A percentile compares a stretch with the other conserved stretches of the same genome.
phyloP scores from a whole-genome alignment of 2,888 invertebrate genomes.

The Pegoplata infirma region DNA sequence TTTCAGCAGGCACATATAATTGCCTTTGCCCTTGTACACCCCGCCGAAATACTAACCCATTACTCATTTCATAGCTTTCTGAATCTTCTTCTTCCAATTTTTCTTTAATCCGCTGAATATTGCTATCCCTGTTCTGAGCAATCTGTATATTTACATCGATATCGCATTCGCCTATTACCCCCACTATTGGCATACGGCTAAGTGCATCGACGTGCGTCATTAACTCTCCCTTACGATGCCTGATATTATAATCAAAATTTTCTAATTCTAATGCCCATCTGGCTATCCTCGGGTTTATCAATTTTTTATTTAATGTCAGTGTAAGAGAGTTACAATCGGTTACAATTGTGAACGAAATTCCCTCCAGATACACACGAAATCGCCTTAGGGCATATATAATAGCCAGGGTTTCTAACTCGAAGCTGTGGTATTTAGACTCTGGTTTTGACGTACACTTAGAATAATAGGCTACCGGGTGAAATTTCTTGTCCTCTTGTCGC shows the following conservation, averaged over 20 bases:
- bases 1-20: slow-evolving; percentile 9
- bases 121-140: too few relatives aligned
- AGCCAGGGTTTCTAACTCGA: slow-evolving; percentile 67
- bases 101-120: not conserved
- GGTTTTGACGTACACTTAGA: too few relatives aligned
- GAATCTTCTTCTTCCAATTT: slow-evolving; percentile 1
- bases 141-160: too few relatives aligned
- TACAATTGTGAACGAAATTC: slow-evolving; percentile 63
- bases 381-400: slow-evolving; percentile 61
- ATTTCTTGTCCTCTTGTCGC: slow-evolving; percentile 11
- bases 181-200: not conserved
- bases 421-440: slow-evolving; percentile 1
- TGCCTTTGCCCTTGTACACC: not conserved
- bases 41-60: slow-evolving; percentile 1
- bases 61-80: not conserved
- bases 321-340: slow-evolving; percentile 66
- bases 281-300: too few relatives aligned
- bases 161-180: too few relatives aligned
- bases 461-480: slow-evolving; percentile 66
- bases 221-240: too few relatives aligned
- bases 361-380: not conserved
- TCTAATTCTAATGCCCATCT: slow-evolving; percentile 26
- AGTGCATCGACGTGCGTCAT: not conserved
- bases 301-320: slow-evolving; percentile 44
- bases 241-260: too few relatives aligned